phyloP scores from a whole-genome alignment of 2,113 vertebrate species.

The Sciurus niger region DNA sequence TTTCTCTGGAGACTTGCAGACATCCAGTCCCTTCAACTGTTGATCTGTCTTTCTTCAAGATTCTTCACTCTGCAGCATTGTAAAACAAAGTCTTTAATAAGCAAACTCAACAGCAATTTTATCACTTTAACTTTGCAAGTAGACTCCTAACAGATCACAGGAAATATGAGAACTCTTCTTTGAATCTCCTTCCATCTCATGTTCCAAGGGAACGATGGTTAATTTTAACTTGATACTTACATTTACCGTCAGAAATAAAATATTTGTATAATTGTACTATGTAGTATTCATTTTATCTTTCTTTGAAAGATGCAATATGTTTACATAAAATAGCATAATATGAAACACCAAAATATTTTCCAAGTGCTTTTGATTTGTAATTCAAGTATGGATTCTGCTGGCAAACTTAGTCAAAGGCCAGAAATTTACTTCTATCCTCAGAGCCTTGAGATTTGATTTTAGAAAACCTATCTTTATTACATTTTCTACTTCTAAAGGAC shows the following conservation, averaged over 20 bases:
- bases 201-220: background rate
- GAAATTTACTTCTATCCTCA: slow-evolving; percentile 31
- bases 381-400: slow-evolving; percentile 47
- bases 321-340: slow-evolving; percentile 51
- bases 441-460: slow-evolving; percentile 70
- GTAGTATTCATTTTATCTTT: slow-evolving; percentile 44
- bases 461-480: slow-evolving; percentile 77
- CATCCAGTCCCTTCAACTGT: slow-evolving; percentile 74
- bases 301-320: slow-evolving; percentile 15
- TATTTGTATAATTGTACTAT: background rate
- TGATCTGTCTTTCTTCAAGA: slow-evolving; percentile 73
- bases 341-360: slow-evolving; percentile 35
- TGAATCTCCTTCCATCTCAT: background rate
- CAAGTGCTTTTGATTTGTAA: slow-evolving; percentile 72
- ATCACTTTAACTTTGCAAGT: background rate
- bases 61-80: slow-evolving; percentile 57
- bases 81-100: slow-evolving; percentile 75
- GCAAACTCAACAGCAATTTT: background rate
- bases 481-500: slow-evolving; percentile 76
- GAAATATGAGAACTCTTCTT: background rate
- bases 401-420: slow-evolving; percentile 40
- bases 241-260: slow-evolving; percentile 22
- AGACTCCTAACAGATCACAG: background rate
- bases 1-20: slow-evolving; percentile 78
- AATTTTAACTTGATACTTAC: slow-evolving; percentile 42